A percentile compares a stretch with the other conserved stretches of the same genome.
Evolutionary conservation across 2,888 invertebrate genomes (phyloP).

Genomic region (Aphelenchoides bicaudatus): DNA sequence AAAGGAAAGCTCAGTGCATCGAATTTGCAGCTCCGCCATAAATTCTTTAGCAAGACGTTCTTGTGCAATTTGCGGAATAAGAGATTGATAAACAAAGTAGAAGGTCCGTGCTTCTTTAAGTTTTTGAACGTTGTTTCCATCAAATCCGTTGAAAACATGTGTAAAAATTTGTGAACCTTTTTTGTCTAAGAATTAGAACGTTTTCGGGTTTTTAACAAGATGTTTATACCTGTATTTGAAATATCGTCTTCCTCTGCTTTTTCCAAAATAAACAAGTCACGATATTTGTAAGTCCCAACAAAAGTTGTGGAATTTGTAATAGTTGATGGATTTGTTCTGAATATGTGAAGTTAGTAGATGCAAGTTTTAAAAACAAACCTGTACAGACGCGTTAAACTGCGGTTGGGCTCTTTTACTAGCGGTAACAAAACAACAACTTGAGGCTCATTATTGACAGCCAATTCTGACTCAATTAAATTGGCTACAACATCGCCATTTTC

Average conservation of each 20-base stretch:
- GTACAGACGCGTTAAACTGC: background rate
- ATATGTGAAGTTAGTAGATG: too few species aligned
- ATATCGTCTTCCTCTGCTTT: background rate
- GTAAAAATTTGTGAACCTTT: too few species aligned
- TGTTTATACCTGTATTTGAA: too few species aligned
- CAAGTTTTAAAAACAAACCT: background rate
- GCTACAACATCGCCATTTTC: too few species aligned
- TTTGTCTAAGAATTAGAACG: too few species aligned
- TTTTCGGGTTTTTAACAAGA: too few species aligned
- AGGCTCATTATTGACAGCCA: too few species aligned
- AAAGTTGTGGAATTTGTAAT: background rate
- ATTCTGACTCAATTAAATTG: too few species aligned
- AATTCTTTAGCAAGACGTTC: constrained; percentile 5
- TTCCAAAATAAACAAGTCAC: constrained; percentile 1
- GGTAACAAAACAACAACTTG: constrained; percentile 1
- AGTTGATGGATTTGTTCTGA: background rate
- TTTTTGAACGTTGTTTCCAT: too few species aligned
- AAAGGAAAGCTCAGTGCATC: too few species aligned
- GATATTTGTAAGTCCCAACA: background rate
- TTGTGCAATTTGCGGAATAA: background rate
- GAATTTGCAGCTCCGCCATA: background rate
- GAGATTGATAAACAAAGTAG: constrained; percentile 3
- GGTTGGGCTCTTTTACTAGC: constrained; percentile 1
- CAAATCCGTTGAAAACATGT: too few species aligned
- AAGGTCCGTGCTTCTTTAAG: background rate